Base-by-base conservation (phyloP, 2,888 invertebrate species). In the Pterostichus niger region DNA sequence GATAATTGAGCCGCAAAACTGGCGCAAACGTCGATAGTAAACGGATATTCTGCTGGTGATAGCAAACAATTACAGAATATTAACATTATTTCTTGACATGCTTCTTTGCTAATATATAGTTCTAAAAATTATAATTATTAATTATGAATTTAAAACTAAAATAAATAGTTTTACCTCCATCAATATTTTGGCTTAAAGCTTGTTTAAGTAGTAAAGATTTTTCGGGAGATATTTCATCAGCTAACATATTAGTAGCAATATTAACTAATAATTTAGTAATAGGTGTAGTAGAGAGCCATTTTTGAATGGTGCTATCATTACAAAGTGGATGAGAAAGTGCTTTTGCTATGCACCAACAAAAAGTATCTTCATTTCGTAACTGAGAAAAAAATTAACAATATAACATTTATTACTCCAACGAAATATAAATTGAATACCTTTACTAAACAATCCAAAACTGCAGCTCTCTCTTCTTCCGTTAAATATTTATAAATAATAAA, bases 401-500 rank as follows among this genome's bases (percentile, higher is more conserved):
- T 82, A 73, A 17, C 24, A 79, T 82, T 24, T 33, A 13, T 68
- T 46, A 68, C 80, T 44, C 49, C 49, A 10, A 9, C 46, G 31
- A 54, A 54, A 24, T 3, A 15, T 59, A 15, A 24, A n/a, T 33
- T 13, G 52, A 84, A 89, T 87, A 94, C 94, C 91, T 92, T 90
- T 35, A 91, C 87, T 78, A 95, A 90, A 0, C 91, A 91, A 24
- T 91, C 88, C 84, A 95, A 90, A 84, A 94, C 89, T 1, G 88
- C 88, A 33, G 91, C 89, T 86, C 93, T 93, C 76, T 93, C 92
- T 0, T 89, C 88, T 46, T 91, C 90, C 24, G 89, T 88, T 85
- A 94, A 87, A 85, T 93, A 92, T 44, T 90, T 90, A 83, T 94
- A 87, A 73, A 94, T 87, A 83, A 92, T 90, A 88, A 96, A 95